These are phyloP conservation scores for Pipra filicauda DNA, from an alignment of 2,113 vertebrate genomes.

Conservation along the genomic window DNA sequence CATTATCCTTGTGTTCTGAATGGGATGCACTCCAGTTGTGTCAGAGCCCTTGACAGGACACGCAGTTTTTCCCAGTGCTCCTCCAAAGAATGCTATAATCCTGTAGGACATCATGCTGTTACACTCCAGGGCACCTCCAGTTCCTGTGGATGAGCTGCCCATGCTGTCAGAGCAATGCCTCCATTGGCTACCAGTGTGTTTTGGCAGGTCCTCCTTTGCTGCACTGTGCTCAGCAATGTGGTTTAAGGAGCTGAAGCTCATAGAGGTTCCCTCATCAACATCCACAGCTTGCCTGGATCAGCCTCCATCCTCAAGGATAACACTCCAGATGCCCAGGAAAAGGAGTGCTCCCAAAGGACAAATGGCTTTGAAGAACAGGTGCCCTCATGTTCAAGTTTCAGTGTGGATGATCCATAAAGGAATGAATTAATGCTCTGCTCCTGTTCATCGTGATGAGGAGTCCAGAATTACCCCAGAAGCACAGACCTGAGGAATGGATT, in stretches of 20 bases:
- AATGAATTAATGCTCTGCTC: not conserved
- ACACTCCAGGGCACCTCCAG: not conserved
- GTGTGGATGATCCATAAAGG: too few relatives aligned
- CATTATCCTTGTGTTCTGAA: too few relatives aligned
- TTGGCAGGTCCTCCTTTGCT: not conserved
- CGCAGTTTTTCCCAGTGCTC: not conserved
- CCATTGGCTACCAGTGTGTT: accelerated
- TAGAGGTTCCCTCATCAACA: not conserved
- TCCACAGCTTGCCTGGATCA: not conserved
- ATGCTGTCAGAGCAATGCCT: not conserved
- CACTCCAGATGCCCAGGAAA: not conserved
- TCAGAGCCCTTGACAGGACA: not conserved
- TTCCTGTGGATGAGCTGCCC: not conserved
- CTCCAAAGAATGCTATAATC: not conserved
- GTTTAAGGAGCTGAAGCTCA: not conserved
- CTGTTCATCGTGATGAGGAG: not conserved
- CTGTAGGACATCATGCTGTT: not conserved
- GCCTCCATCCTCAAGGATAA: not conserved
- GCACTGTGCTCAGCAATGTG: not conserved
- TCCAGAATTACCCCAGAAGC: not conserved
- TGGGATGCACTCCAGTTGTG: not conserved
- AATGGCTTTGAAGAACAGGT: not conserved
- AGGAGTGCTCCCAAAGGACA: accelerated
- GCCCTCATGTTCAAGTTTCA: not conserved
- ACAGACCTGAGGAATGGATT: not conserved